phyloP scores from a whole-genome alignment of 2,888 invertebrate genomes.

The Corbicula japonica region DNA sequence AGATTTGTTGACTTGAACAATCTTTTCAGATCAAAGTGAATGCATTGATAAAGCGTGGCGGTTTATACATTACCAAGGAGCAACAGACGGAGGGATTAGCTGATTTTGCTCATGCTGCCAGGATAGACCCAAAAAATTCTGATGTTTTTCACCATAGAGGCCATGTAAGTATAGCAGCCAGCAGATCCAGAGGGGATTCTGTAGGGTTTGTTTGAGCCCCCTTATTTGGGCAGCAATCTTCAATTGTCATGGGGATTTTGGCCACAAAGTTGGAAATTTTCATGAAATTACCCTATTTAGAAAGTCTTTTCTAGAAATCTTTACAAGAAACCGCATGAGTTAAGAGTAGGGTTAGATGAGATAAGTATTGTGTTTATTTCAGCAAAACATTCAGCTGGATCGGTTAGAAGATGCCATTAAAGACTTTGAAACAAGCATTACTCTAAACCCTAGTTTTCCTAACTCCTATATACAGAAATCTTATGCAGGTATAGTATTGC shows the following conservation, averaged over 20 bases:
- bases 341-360: too few species aligned
- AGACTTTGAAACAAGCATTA: conserved; percentile 94
- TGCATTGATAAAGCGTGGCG: conserved; percentile 95
- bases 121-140: conserved; percentile 92
- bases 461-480: conserved; percentile 96
- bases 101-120: conserved; percentile 93
- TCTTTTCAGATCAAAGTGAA: conserved; percentile 89
- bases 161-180: conserved; percentile 88
- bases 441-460: conserved; percentile 93
- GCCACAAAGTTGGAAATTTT: too few species aligned
- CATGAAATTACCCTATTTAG: too few species aligned
- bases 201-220: too few species aligned
- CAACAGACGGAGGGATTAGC: conserved; percentile 89
- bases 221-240: too few species aligned
- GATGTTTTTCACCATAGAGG: conserved; percentile 98
- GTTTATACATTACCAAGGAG: conserved; percentile 93
- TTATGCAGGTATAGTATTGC: conserved; percentile 88
- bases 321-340: too few species aligned
- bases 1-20: conserved; percentile 3
- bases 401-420: conserved; percentile 92
- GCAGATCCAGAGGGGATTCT: too few species aligned
- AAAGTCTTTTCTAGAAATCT: too few species aligned
- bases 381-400: conserved; percentile 94
- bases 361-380: conserved; percentile 82
- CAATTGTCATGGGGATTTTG: too few species aligned